Percentiles rank a stretch among this genome's conserved stretches.
Conservation (phyloP, 2,888 invertebrate genomes). For the Alloplasta piceator region DNA sequence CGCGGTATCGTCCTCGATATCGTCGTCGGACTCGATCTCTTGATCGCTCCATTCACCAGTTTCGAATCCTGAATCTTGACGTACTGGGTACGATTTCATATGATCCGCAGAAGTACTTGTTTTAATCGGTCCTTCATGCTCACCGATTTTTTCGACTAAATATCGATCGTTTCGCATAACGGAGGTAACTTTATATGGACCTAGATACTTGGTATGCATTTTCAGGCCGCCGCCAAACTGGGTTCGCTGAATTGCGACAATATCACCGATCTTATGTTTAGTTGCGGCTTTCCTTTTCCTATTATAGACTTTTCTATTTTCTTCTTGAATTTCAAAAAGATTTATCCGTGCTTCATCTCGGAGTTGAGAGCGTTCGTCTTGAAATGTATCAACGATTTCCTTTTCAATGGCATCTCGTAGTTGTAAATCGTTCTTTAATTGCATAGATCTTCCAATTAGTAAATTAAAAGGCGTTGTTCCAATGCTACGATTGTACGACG, state of each 20-base stretch:
- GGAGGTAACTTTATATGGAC: not conserved
- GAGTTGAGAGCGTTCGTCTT: not conserved
- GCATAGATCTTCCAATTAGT: not conserved
- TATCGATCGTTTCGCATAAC: too few species aligned
- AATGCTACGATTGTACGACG: not conserved
- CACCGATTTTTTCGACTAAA: too few species aligned
- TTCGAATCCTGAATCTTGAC: too few species aligned
- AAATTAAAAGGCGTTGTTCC: not conserved
- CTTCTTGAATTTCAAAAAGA: not conserved
- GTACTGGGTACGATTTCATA: too few species aligned
- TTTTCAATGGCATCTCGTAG: slow-evolving; percentile 3
- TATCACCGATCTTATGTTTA: not conserved
- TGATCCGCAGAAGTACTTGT: too few species aligned
- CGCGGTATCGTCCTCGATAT: too few species aligned
- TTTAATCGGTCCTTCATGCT: too few species aligned
- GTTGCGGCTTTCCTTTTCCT: not conserved
- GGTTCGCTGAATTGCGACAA: slow-evolving; percentile 1
- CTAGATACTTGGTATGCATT: slow-evolving; percentile 12
- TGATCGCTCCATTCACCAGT: too few species aligned
- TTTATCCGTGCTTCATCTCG: not conserved
- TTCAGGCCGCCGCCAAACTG: not conserved
- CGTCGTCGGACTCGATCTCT: too few species aligned
- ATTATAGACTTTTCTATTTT: slow-evolving; percentile 8
- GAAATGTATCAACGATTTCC: not conserved
- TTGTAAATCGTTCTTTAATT: not conserved